Evolutionary conservation across 2,888 invertebrate genomes (phyloP), one percentile per base, ranked within the genome.

Genomic region (Anticlea derivata): DNA sequence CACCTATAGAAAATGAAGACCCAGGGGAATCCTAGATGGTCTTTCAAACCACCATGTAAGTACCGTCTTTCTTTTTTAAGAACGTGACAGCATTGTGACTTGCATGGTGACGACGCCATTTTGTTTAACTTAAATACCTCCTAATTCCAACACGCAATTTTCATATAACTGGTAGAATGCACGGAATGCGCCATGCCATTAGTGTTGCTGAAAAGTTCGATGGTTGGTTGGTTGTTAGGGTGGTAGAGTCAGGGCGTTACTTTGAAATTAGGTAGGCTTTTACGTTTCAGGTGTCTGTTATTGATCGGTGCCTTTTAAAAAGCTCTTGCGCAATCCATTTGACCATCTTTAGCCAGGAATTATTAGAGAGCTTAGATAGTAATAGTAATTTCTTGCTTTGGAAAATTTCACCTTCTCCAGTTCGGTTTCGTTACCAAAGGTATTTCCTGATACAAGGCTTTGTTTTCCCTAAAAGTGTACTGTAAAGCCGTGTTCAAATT

Each of bases 11-110:
- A 30, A 4, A 47, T 39, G 43, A 38, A 30, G 24, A 40, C 24
- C 17, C 23, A 7, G 22, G 43, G 33, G 12, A 31, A 27, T 20
- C 44, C 45, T 50, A 49, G 35, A 51, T 51, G 55, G 50, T 38
- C 40, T 47, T 49, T 55, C 34, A 55, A 47, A 50, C 71, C 71
- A 40, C 67, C 71, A 59, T 73, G 75, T 75, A 66, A 75, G 75
- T 74, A 2, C 2, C 2, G 2, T 4, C 2, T 17, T 17, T 17
- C 17, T 4, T 17, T 17, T 17, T 17, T 17, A 3, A 17, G 17
- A 3, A 17, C 17, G 17, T 17, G 17, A 17, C 17, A 44, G 34
- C 17, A 34, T 10, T 7, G 8, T 10, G 20, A 10, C 22, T 8
- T 7, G 7, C 20, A n/a, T 33, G 8, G 7, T 22, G n/a, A 20